These are phyloP conservation scores for Dysdera silvatica DNA, from an alignment of 1,140 invertebrate genomes.

Conservation along the genomic window DNA sequence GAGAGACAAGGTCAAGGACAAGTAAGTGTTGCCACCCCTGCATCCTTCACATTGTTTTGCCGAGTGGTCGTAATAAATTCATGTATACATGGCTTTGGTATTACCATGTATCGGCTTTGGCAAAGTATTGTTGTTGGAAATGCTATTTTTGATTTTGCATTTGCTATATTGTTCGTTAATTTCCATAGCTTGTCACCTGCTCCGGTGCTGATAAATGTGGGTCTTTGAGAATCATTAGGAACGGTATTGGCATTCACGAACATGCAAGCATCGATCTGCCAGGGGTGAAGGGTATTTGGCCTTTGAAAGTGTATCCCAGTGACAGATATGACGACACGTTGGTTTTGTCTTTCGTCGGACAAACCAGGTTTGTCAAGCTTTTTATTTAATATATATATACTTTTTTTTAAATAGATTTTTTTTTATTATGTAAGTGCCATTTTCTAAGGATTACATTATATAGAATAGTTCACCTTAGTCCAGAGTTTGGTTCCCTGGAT, in stretches of 20 bases:
- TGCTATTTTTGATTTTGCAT: background rate
- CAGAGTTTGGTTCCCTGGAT: no score
- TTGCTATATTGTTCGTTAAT: background rate
- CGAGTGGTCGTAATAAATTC: background rate
- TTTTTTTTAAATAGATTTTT: slow-evolving; percentile 17
- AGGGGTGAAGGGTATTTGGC: slow-evolving; percentile 96
- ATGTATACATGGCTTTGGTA: background rate
- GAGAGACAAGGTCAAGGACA: slow-evolving; percentile 96
- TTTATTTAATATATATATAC: background rate
- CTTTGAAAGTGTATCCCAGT: slow-evolving; percentile 63
- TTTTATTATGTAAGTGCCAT: no score
- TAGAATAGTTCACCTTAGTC: no score
- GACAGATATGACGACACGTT: slow-evolving; percentile 72
- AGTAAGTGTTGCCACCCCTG: slow-evolving; percentile 35
- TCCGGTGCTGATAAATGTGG: slow-evolving; percentile 96
- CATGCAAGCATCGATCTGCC: slow-evolving; percentile 93
- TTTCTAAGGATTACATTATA: no score
- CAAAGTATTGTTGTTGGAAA: background rate
- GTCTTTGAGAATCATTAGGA: slow-evolving; percentile 89
- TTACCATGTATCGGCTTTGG: background rate
- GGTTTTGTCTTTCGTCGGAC: slow-evolving; percentile 87
- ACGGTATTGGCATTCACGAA: slow-evolving; percentile 96
- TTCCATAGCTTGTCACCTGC: slow-evolving; percentile 76
- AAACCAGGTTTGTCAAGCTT: slow-evolving; percentile 56
- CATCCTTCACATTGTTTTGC: background rate